Evolutionary conservation across 1,140 invertebrate genomes (phyloP).

Genomic region (Philopotamus ludificatus): DNA sequence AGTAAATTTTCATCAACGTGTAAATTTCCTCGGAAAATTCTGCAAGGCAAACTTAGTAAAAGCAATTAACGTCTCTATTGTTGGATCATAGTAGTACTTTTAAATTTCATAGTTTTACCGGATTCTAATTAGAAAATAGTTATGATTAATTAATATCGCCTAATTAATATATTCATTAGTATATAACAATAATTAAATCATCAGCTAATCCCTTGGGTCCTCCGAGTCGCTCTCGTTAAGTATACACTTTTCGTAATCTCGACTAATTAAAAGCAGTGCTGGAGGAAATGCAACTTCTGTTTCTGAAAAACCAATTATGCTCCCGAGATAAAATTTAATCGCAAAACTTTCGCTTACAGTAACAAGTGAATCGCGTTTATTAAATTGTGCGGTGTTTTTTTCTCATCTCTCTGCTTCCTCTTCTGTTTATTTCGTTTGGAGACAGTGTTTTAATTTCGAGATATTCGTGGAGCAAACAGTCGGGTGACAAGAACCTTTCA

Average conservation of each 20-base stretch:
- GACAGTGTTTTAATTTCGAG: conserved; percentile 16
- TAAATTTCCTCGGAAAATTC: neutral
- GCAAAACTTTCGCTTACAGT: conserved; percentile 16
- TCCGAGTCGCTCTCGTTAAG: neutral
- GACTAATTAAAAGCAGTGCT: conserved; percentile 17
- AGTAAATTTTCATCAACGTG: conserved; percentile 17
- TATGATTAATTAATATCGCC: too few relatives aligned
- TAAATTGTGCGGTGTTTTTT: conserved; percentile 3
- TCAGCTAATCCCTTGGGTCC: conserved; percentile 9
- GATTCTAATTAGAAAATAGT: too few relatives aligned
- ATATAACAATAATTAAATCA: neutral
- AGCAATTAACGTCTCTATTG: neutral
- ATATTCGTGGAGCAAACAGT: conserved; percentile 17
- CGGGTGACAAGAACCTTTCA: conserved; percentile 17
- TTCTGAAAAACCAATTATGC: conserved; percentile 21
- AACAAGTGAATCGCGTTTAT: conserved; percentile 23
- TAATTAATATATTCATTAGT: neutral
- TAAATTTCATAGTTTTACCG: too few relatives aligned
- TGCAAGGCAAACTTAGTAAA: conserved; percentile 2
- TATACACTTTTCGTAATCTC: conserved; percentile 18
- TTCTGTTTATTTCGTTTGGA: conserved; percentile 1
- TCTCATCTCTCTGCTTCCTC: neutral
- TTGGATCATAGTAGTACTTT: too few relatives aligned
- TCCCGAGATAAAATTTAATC: conserved; percentile 23
- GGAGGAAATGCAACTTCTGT: conserved; percentile 14